Evolutionary conservation across 2,797 vertebrate species (phyloP).

Genomic region (Margarornis squamiger): DNA sequence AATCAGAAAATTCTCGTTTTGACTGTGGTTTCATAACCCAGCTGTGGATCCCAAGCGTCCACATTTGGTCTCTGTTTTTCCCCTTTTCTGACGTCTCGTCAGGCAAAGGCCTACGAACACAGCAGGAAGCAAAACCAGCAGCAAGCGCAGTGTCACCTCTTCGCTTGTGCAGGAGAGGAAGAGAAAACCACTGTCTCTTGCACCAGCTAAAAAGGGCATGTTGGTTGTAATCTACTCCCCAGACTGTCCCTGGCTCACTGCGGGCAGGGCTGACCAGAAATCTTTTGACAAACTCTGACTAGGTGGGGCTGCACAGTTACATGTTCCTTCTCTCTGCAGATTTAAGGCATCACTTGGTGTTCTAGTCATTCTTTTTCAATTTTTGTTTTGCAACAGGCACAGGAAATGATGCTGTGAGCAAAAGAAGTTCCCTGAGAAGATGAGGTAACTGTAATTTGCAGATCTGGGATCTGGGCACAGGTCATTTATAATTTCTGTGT

Average conservation of each 20-base stretch:
- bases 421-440: not conserved
- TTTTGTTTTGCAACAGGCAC: not conserved
- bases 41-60: not conserved
- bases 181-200: slow-evolving; percentile 10
- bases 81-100: not conserved
- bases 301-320: not conserved
- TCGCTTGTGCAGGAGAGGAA: not conserved
- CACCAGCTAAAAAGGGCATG: not conserved
- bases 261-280: not conserved
- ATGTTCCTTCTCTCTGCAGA: not conserved
- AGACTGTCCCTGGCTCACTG: not conserved
- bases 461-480: not conserved
- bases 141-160: not conserved
- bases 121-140: not conserved
- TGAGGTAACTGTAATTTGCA: not conserved
- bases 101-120: not conserved
- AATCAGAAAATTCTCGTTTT: not conserved
- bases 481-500: not conserved
- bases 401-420: not conserved
- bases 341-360: not conserved
- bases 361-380: not conserved
- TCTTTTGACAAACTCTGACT: not conserved
- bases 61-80: not conserved
- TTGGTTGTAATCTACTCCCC: not conserved
- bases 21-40: not conserved